phyloP scores from a whole-genome alignment of 2,113 vertebrate species.

The Otis tarda region DNA sequence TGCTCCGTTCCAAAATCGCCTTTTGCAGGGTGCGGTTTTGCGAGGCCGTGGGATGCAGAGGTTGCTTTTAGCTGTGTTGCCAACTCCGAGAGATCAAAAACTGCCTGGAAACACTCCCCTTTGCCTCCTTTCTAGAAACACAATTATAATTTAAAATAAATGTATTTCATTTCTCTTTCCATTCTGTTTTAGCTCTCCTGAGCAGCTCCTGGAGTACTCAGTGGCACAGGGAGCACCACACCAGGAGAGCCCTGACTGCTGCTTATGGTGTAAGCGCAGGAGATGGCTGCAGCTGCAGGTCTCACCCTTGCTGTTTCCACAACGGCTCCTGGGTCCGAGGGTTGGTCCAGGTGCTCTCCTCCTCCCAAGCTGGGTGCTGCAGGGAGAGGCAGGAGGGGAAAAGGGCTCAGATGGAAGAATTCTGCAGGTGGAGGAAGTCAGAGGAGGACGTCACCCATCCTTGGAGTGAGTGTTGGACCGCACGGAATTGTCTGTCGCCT shows the following conservation, averaged over 20 bases:
- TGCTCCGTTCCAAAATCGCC: not conserved
- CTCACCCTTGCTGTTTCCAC: not conserved
- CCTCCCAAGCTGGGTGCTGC: not conserved
- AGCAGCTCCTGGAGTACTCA: not conserved
- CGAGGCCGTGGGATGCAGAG: not conserved
- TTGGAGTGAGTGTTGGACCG: not conserved
- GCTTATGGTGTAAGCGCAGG: accelerated
- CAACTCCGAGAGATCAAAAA: not conserved
- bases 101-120: not conserved
- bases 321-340: accelerated
- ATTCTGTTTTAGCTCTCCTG: not conserved
- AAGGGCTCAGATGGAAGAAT: not conserved
- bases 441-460: not conserved
- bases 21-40: not conserved
- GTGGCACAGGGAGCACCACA: not conserved
- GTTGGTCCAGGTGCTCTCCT: not conserved
- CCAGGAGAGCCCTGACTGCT: accelerated
- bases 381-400: not conserved
- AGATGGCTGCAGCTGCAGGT: not conserved
- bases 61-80: not conserved
- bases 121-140: not conserved
- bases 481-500: accelerated
- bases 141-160: not conserved
- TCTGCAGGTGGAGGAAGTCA: not conserved
- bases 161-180: not conserved